Evolutionary conservation across 1,140 invertebrate species (phyloP).

Genomic region (Apis cerana): DNA sequence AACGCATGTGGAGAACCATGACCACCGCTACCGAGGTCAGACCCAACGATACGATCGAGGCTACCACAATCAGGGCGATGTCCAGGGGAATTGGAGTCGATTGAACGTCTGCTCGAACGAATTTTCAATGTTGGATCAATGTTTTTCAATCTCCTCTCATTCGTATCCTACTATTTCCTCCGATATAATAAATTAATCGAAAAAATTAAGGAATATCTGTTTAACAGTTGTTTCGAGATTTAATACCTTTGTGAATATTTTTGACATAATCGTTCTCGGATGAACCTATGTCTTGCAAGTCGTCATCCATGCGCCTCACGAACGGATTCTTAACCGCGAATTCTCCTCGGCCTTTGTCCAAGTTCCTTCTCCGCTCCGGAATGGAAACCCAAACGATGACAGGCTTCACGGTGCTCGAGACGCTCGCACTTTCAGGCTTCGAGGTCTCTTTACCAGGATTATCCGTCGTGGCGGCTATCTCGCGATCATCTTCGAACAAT

Average conservation of each 20-base stretch:
- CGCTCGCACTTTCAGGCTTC: constrained; percentile 7
- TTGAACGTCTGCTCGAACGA: constrained; percentile 50
- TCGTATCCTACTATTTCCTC: too few relatives aligned
- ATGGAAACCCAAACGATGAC: constrained; percentile 61
- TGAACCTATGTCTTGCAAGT: constrained; percentile 48
- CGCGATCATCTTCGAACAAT: not conserved
- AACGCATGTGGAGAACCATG: constrained; percentile 76
- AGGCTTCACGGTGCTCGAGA: constrained; percentile 40
- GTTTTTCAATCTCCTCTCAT: too few relatives aligned
- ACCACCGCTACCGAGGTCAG: constrained; percentile 73
- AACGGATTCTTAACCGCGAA: constrained; percentile 46
- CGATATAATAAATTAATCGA: too few relatives aligned
- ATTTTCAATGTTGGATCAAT: not conserved
- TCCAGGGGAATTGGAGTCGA: constrained; percentile 69
- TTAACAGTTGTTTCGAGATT: too few relatives aligned
- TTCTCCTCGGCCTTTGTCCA: constrained; percentile 39
- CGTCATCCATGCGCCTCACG: constrained; percentile 18
- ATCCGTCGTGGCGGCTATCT: not conserved
- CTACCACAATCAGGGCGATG: constrained; percentile 75
- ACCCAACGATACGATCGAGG: constrained; percentile 76
- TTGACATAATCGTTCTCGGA: constrained; percentile 70
- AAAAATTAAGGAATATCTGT: too few relatives aligned
- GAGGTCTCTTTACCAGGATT: constrained; percentile 2
- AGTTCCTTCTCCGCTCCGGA: constrained; percentile 47
- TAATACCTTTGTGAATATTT: constrained; percentile 71